Percentiles rank a stretch among this genome's conserved stretches.
Conservation (phyloP, 2,113 vertebrate species). For the Phrynosoma blainvillii region DNA sequence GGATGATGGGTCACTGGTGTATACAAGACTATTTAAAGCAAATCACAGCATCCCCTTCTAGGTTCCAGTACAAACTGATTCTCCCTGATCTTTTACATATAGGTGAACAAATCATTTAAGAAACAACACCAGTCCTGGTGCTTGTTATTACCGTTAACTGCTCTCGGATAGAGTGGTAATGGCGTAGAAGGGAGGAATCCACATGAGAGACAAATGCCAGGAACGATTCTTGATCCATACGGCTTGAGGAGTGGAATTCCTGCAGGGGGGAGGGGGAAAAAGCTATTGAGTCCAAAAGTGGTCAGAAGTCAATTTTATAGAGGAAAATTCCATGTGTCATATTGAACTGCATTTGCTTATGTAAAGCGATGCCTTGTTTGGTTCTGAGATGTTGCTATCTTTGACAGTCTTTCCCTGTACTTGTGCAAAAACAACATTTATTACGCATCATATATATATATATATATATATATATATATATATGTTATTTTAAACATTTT, state of each 20-base stretch:
- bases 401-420: neutral
- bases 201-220: conserved; percentile 62
- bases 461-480: too few relatives aligned
- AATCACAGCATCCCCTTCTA: neutral
- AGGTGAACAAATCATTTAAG: neutral
- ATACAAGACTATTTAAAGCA: too few relatives aligned
- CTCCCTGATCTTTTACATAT: too few relatives aligned
- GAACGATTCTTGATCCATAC: conserved; percentile 44
- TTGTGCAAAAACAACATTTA: neutral
- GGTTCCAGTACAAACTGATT: neutral
- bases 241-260: conserved; percentile 71
- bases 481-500: too few relatives aligned
- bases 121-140: neutral
- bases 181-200: conserved; percentile 65
- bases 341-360: neutral
- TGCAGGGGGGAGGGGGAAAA: neutral
- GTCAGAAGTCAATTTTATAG: neutral
- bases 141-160: conserved; percentile 64
- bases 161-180: conserved; percentile 62
- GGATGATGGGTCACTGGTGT: too few relatives aligned
- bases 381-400: neutral
- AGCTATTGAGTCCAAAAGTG: neutral
- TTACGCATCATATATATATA: too few relatives aligned
- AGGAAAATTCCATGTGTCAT: neutral
- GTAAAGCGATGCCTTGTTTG: neutral